Evolutionary conservation across 1,140 invertebrate species (phyloP).

Genomic region (Dinothrombium tinctorium): DNA sequence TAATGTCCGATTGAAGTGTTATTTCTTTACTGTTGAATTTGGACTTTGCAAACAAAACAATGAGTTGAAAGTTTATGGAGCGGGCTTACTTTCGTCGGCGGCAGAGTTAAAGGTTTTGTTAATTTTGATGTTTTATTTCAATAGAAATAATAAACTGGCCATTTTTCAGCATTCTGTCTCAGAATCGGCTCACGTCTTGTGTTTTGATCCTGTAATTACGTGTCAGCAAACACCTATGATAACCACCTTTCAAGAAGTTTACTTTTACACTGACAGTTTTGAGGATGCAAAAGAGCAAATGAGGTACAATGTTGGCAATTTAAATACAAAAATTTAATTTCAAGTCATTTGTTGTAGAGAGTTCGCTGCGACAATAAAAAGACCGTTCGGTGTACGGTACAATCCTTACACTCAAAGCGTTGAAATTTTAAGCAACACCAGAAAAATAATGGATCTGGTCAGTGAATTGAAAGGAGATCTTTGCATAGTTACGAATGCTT

Average conservation of each 20-base stretch:
- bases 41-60: slow-evolving; percentile 78
- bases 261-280: slow-evolving; percentile 77
- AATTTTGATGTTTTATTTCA: slow-evolving; percentile 3
- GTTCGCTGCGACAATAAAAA: slow-evolving; percentile 76
- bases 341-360: slow-evolving; percentile 30
- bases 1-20: too few species aligned
- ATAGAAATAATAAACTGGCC: slow-evolving; percentile 1
- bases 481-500: slow-evolving; percentile 68
- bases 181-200: slow-evolving; percentile 60
- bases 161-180: slow-evolving; percentile 57
- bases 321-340: background rate
- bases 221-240: slow-evolving; percentile 74
- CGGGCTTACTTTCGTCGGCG: slow-evolving; percentile 82
- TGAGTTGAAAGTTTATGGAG: slow-evolving; percentile 78
- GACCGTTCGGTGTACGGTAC: slow-evolving; percentile 86
- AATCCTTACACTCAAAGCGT: slow-evolving; percentile 96
- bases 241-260: slow-evolving; percentile 50
- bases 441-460: slow-evolving; percentile 79
- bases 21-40: slow-evolving; percentile 97
- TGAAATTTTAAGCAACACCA: slow-evolving; percentile 81
- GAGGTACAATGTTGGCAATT: slow-evolving; percentile 33
- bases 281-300: slow-evolving; percentile 88
- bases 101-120: slow-evolving; percentile 53
- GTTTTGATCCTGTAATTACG: slow-evolving; percentile 64
- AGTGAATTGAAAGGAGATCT: slow-evolving; percentile 84